Percentiles rank a stretch among this genome's conserved stretches.
phyloP scores from a whole-genome alignment of 2,888 invertebrate species.

The Chaetogeoica ovagalla region DNA sequence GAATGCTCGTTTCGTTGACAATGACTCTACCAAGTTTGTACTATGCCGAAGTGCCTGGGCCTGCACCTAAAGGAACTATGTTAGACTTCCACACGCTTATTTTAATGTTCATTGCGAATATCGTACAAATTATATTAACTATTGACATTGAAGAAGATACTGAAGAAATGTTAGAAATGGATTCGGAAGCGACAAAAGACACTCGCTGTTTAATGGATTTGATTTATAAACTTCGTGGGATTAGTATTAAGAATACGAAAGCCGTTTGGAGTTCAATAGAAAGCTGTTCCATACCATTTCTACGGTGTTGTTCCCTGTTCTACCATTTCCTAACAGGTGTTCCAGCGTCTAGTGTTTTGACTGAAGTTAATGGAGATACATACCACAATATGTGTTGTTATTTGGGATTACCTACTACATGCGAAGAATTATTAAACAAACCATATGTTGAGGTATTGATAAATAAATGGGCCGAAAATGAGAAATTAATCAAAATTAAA shows the following conservation, averaged over 20 bases:
- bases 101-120: conserved; percentile 75
- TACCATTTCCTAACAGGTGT: conserved; percentile 91
- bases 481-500: conserved; percentile 53
- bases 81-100: conserved; percentile 80
- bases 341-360: conserved; percentile 74
- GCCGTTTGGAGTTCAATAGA: conserved; percentile 61
- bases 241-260: conserved; percentile 30
- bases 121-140: conserved; percentile 78
- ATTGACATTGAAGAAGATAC: conserved; percentile 50
- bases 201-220: conserved; percentile 55
- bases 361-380: conserved; percentile 72
- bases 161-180: conserved; percentile 59
- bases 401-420: conserved; percentile 73
- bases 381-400: conserved; percentile 87
- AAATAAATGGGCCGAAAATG: conserved; percentile 63
- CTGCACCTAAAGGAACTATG: conserved; percentile 69
- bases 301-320: conserved; percentile 86
- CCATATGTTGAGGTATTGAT: conserved; percentile 63
- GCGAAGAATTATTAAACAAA: conserved; percentile 67
- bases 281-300: conserved; percentile 72
- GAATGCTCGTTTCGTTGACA: conserved; percentile 76
- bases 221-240: conserved; percentile 52
- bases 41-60: conserved; percentile 61
- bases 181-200: conserved; percentile 59
- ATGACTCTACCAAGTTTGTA: conserved; percentile 76